These are phyloP conservation scores for Crossaster papposus DNA, from an alignment of 53 echinoderm and acorn worm genomes.

Conservation along the genomic window DNA sequence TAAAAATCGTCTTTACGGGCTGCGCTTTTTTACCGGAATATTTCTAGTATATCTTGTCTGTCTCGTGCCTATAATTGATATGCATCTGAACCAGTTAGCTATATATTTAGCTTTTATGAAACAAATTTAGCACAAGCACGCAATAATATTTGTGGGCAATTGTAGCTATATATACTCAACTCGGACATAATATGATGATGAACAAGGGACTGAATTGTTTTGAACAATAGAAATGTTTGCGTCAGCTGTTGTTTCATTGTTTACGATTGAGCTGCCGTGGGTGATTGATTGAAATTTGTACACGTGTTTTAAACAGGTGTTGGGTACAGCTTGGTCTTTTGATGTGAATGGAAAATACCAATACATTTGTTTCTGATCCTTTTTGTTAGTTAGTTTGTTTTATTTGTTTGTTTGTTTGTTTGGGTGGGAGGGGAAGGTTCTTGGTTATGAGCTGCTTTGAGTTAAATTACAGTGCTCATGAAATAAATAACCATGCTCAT, in stretches of 20 bases:
- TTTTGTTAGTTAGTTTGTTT: no score
- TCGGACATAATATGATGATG: not conserved
- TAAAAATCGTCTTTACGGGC: not conserved
- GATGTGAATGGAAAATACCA: not conserved
- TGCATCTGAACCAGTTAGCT: not conserved
- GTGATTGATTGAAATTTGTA: not conserved
- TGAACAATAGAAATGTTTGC: not conserved
- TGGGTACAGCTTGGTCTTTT: not conserved
- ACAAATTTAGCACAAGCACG: not conserved
- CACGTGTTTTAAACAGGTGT: conserved; percentile 3
- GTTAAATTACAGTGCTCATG: no score
- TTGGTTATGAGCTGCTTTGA: no score
- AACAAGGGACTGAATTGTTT: not conserved
- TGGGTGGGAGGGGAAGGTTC: not conserved
- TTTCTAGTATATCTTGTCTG: not conserved
- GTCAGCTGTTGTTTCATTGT: not conserved
- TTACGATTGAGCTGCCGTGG: not conserved
- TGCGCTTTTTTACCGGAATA: no score
- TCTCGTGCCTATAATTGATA: not conserved
- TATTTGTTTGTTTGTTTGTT: no score
- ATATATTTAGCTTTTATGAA: not conserved
- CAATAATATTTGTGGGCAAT: not conserved
- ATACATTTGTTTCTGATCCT: no score
- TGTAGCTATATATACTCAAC: not conserved
- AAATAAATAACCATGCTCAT: no score